phyloP scores from a whole-genome alignment of 2,113 vertebrate species.

The Aspiorhynchus laticeps region DNA sequence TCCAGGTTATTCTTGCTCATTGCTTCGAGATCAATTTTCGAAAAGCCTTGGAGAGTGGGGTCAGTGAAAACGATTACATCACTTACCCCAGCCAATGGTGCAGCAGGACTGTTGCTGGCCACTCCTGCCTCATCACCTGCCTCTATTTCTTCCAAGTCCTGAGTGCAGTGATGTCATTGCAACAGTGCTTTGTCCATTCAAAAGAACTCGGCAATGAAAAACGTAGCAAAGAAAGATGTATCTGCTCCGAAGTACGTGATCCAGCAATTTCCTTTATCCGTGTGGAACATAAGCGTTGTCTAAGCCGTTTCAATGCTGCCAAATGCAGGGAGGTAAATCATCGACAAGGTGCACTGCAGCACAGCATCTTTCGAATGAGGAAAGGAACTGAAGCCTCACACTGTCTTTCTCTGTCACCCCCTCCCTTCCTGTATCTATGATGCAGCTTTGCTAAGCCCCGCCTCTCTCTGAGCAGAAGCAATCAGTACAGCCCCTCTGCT shows the following conservation, averaged over 20 bases:
- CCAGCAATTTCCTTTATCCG: conserved; percentile 6
- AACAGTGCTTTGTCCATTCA: conserved; percentile 47
- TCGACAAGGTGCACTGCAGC: conserved; percentile 40
- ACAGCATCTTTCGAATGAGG: conserved; percentile 53
- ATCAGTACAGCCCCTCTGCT: conserved; percentile 79
- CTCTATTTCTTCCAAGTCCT: conserved; percentile 75
- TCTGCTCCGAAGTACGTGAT: background rate
- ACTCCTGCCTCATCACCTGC: conserved; percentile 80
- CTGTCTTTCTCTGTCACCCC: conserved; percentile 57
- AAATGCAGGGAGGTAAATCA: background rate
- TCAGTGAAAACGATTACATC: conserved; percentile 91
- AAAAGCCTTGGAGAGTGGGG: conserved; percentile 66
- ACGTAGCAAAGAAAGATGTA: background rate
- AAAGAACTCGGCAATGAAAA: conserved; percentile 24
- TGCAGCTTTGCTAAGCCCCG: conserved; percentile 47
- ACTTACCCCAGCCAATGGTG: conserved; percentile 95
- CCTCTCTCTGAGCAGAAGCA: conserved; percentile 67
- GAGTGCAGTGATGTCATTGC: conserved; percentile 77
- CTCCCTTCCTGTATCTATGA: conserved; percentile 39
- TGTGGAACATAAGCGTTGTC: background rate
- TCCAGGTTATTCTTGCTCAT: conserved; percentile 68
- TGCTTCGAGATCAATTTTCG: conserved; percentile 7
- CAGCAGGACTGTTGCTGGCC: conserved; percentile 86
- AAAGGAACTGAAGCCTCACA: conserved; percentile 58
- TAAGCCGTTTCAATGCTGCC: background rate